Conservation (phyloP, 2,113 vertebrate genomes). For the Acanthochromis polyacanthus region DNA sequence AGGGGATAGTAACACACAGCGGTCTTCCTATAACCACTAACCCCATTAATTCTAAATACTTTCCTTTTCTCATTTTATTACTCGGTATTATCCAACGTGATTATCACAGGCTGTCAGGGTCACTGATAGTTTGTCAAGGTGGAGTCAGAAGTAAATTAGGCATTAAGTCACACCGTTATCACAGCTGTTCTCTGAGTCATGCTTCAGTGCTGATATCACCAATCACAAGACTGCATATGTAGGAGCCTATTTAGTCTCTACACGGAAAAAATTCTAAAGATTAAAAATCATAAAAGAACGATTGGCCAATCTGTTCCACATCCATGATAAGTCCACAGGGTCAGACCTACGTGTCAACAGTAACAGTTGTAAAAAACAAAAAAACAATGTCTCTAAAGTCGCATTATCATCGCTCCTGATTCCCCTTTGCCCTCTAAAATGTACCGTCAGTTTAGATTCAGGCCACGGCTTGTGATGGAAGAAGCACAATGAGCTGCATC, state of each 20-base stretch:
- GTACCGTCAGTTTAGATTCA: background rate
- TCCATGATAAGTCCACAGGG: background rate
- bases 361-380: background rate
- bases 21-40: no score
- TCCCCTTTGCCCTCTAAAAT: slow-evolving; percentile 42
- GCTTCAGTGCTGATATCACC: slow-evolving; percentile 32
- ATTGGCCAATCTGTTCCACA: background rate
- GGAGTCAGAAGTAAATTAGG: background rate
- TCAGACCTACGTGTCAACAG: background rate
- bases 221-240: slow-evolving; percentile 58
- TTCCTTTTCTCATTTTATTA: background rate
- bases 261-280: background rate
- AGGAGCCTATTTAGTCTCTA: background rate
- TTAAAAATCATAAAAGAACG: no score
- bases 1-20: no score
- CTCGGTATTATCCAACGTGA: slow-evolving; percentile 22
- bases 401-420: background rate
- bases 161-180: slow-evolving; percentile 29
- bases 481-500: background rate
- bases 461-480: background rate
- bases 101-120: slow-evolving; percentile 2
- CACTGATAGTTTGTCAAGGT: background rate
- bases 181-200: slow-evolving; percentile 16
- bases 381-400: background rate
- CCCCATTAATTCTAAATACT: background rate